Evolutionary conservation across 2,113 vertebrate species (phyloP).

Genomic region (Papio anubis): DNA sequence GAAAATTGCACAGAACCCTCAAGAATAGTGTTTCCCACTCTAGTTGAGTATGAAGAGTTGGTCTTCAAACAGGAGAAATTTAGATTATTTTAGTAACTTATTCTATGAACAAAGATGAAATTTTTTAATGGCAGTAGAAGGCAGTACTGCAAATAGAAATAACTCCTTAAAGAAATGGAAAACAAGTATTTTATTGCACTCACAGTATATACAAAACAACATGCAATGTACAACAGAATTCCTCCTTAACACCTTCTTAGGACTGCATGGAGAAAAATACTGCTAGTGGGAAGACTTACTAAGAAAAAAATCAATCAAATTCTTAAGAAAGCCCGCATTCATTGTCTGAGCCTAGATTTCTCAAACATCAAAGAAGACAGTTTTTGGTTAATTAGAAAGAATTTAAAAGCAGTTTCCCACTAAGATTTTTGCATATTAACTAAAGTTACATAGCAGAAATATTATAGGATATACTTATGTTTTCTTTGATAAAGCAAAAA

Average conservation of each 20-base stretch:
- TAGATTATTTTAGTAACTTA: not conserved
- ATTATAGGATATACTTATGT: not conserved
- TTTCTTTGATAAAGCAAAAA: not conserved
- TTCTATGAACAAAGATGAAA: not conserved
- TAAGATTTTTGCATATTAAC: not conserved
- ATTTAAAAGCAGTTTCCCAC: not conserved
- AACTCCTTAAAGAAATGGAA: not conserved
- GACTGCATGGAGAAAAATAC: not conserved
- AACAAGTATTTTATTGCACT: not conserved
- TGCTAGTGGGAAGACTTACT: not conserved
- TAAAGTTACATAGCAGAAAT: not conserved
- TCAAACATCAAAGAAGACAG: not conserved
- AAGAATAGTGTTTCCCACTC: not conserved
- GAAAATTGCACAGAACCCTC: not conserved
- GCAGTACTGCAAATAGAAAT: not conserved
- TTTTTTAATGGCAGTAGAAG: not conserved
- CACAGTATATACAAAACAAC: not conserved
- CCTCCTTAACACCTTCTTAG: not conserved
- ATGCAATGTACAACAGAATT: not conserved
- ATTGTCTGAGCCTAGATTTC: too few relatives aligned
- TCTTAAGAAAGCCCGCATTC: not conserved
- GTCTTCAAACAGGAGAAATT: not conserved
- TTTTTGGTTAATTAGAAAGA: not conserved
- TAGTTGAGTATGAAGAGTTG: not conserved
- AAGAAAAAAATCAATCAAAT: not conserved